Evolutionary conservation across 1,140 invertebrate genomes (phyloP).

Genomic region (Macrobrachium nipponense): DNA sequence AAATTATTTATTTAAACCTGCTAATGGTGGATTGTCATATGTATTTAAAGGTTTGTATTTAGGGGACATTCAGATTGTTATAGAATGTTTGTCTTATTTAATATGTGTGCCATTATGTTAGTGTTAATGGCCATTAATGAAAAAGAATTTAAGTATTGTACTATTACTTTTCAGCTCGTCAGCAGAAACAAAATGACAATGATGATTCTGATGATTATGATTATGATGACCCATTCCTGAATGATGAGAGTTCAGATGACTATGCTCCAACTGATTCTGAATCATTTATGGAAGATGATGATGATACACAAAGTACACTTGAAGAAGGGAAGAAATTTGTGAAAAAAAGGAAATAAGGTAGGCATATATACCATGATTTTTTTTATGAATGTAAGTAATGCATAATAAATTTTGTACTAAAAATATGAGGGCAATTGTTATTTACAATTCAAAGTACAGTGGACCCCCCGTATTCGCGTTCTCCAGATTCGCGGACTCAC

Average conservation of each 20-base stretch:
- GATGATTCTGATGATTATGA: conserved; percentile 56
- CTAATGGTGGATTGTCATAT: too few species aligned
- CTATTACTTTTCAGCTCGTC: background rate
- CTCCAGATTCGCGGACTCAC: too few species aligned
- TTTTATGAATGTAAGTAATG: too few species aligned
- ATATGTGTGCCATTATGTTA: background rate
- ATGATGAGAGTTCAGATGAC: conserved; percentile 60
- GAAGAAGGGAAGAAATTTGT: conserved; percentile 56
- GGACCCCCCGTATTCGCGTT: too few species aligned
- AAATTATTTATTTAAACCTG: too few species aligned
- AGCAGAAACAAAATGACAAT: background rate
- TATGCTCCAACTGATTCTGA: conserved; percentile 59
- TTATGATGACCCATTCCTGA: conserved; percentile 59
- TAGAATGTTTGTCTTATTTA: too few species aligned
- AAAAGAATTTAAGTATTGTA: background rate
- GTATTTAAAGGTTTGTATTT: too few species aligned
- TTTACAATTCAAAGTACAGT: too few species aligned
- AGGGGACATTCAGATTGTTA: too few species aligned
- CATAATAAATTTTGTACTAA: too few species aligned
- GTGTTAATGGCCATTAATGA: too few species aligned
- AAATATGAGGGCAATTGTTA: too few species aligned
- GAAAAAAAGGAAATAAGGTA: conserved; percentile 21
- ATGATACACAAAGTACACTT: conserved; percentile 29
- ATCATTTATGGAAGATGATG: conserved; percentile 42
- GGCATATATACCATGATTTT: background rate